Conservation (phyloP, 2,797 vertebrate genomes). For the Fringilla coelebs region DNA sequence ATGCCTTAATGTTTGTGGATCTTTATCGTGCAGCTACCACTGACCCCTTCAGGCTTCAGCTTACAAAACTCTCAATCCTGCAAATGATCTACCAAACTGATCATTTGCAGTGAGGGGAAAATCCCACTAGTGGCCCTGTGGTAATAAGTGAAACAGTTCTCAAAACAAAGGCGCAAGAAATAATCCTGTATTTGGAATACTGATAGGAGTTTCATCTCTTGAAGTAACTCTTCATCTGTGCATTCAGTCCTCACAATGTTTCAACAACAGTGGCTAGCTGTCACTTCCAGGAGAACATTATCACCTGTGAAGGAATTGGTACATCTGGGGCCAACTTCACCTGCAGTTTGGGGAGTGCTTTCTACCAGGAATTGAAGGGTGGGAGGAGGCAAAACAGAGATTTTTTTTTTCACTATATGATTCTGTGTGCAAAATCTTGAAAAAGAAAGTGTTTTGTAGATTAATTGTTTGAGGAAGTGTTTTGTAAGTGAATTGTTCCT, state of each 20-base stretch:
- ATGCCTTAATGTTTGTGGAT: not conserved
- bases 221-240: not conserved
- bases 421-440: not conserved
- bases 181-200: not conserved
- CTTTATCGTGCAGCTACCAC: not conserved
- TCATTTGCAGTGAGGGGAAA: not conserved
- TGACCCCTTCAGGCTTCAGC: not conserved
- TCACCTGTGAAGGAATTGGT: conserved; percentile 12
- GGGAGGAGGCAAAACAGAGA: not conserved
- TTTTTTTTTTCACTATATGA: not conserved
- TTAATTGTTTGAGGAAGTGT: not conserved
- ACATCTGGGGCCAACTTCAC: not conserved
- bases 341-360: not conserved
- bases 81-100: not conserved
- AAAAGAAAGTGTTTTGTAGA: not conserved
- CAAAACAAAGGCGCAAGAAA: not conserved
- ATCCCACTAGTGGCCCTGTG: not conserved
- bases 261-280: not conserved
- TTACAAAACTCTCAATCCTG: not conserved
- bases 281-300: not conserved
- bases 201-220: not conserved
- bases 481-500: not conserved
- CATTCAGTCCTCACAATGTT: not conserved
- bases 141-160: not conserved
- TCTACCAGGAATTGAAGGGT: not conserved